These are phyloP conservation scores for Hypselothyrea guttata DNA, from an alignment of 2,888 invertebrate genomes.

Conservation along the genomic window DNA sequence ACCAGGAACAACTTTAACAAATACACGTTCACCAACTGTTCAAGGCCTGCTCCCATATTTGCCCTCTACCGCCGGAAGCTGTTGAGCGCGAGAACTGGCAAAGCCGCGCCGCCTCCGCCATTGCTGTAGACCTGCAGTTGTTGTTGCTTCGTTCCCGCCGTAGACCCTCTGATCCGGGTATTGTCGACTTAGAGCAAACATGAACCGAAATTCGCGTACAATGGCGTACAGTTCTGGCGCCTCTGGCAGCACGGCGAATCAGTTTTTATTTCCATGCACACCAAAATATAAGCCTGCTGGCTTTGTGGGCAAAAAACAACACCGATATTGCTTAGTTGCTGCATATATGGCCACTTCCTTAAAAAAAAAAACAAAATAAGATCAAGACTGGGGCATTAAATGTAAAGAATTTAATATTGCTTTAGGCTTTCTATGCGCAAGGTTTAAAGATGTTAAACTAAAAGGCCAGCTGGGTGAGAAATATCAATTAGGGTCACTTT, in stretches of 20 bases:
- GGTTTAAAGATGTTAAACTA: too few relatives aligned
- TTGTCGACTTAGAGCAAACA: conserved; percentile 43
- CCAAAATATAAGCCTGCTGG: conserved; percentile 40
- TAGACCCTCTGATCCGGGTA: conserved; percentile 2
- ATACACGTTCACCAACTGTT: conserved; percentile 30
- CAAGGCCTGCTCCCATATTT: conserved; percentile 29
- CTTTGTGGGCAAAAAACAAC: conserved; percentile 26
- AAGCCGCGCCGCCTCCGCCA: conserved; percentile 10
- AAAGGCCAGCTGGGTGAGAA: too few relatives aligned
- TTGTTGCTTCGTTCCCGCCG: not conserved
- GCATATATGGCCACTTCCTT: too few relatives aligned
- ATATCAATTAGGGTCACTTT: too few relatives aligned
- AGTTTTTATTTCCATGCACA: conserved; percentile 35
- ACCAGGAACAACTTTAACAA: conserved; percentile 1
- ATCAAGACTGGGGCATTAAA: not conserved
- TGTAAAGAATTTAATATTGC: conserved; percentile 4
- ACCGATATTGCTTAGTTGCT: conserved; percentile 22
- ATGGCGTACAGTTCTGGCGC: conserved; percentile 39
- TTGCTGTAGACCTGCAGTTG: not conserved
- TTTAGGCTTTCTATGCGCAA: too few relatives aligned
- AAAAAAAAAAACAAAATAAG: too few relatives aligned
- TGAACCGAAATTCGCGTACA: conserved; percentile 37
- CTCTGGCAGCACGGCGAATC: conserved; percentile 48
- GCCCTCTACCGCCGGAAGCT: conserved; percentile 54
- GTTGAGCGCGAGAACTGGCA: conserved; percentile 49